Evolutionary conservation across 2,888 invertebrate genomes (phyloP).

Genomic region (Bellardia bayeri): DNA sequence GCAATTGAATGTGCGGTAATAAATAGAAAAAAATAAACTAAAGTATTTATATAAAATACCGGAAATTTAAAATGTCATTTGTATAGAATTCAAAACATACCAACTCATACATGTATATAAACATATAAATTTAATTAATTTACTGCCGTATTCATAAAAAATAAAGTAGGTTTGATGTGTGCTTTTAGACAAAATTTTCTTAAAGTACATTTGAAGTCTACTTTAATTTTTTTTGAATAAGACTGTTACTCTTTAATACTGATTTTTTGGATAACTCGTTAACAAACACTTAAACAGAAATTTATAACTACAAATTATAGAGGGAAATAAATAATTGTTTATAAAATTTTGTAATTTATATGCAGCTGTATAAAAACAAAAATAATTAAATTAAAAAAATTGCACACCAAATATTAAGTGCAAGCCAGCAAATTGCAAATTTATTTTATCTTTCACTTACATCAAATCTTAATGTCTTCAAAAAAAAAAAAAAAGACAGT

Average conservation of each 20-base stretch:
- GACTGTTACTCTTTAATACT: not conserved
- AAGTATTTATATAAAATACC: constrained; percentile 8
- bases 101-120: not conserved
- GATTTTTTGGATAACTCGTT: not conserved
- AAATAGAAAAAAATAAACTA: constrained; percentile 1
- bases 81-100: not conserved
- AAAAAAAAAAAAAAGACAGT: not conserved
- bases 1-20: not conserved
- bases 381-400: no score
- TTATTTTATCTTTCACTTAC: no score
- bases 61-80: constrained; percentile 46
- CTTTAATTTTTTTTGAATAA: no score
- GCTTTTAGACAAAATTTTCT: no score
- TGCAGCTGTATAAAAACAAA: not conserved
- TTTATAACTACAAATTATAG: not conserved
- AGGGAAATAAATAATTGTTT: not conserved
- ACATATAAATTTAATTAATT: constrained; percentile 22
- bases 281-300: not conserved
- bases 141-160: no score
- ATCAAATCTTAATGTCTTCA: not conserved
- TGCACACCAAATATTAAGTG: no score
- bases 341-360: not conserved
- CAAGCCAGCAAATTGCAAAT: no score
- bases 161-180: no score
- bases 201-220: no score